These are phyloP conservation scores for Propithecus coquereli DNA, from an alignment of 2,113 vertebrate species.

Conservation along the genomic window DNA sequence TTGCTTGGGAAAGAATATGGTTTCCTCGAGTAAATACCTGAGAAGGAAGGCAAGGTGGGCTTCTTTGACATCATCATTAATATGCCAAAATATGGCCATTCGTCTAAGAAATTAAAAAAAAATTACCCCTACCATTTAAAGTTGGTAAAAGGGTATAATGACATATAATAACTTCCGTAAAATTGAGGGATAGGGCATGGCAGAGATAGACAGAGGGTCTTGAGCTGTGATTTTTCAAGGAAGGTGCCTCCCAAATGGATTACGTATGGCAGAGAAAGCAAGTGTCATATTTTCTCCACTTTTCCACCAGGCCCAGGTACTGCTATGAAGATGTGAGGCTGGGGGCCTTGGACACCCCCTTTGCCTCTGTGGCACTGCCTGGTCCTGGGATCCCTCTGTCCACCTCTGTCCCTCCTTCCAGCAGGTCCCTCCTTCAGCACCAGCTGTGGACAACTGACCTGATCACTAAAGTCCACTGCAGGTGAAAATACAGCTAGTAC, in stretches of 20 bases:
- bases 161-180: neutral
- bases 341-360: accelerated
- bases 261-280: neutral
- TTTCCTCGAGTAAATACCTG: neutral
- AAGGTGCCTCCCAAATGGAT: neutral
- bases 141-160: neutral
- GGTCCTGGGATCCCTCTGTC: neutral
- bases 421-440: neutral
- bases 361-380: neutral
- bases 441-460: neutral
- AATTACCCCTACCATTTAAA: neutral
- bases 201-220: neutral
- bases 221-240: neutral
- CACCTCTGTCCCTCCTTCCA: neutral
- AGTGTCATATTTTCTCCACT: neutral
- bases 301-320: neutral
- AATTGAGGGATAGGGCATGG: neutral
- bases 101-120: neutral
- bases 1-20: neutral
- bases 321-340: accelerated
- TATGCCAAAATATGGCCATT: neutral
- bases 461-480: neutral
- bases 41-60: neutral
- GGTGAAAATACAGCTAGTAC: neutral
- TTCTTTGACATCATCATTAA: neutral